Conservation (phyloP, 1,140 invertebrate species). For the Brachionus rubens region DNA sequence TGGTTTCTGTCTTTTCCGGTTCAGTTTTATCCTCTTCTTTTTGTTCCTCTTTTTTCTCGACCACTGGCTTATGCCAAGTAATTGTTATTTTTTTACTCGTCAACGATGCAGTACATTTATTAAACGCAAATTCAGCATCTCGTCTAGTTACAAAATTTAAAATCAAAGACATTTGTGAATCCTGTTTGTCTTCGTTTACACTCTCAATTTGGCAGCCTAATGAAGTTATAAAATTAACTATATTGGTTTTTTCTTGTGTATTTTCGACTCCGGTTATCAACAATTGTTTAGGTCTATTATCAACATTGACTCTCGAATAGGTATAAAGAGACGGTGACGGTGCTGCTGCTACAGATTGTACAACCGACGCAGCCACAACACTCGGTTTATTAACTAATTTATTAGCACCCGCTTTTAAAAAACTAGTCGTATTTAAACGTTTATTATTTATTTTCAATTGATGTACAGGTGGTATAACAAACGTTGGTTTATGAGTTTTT, state of each 20-base stretch:
- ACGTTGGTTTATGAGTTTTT: conserved; percentile 15
- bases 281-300: conserved; percentile 23
- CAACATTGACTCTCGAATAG: conserved; percentile 13
- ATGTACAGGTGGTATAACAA: conserved; percentile 25
- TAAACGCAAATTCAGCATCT: conserved; percentile 25
- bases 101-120: neutral
- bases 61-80: neutral
- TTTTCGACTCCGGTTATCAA: conserved; percentile 2
- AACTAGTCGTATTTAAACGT: conserved; percentile 10
- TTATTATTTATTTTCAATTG: conserved; percentile 38
- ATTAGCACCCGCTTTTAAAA: conserved; percentile 17
- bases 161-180: neutral
- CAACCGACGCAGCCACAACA: neutral
- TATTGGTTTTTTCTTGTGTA: conserved; percentile 15
- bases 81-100: neutral
- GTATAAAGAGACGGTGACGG: neutral
- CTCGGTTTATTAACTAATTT: neutral
- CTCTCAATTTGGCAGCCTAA: neutral
- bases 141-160: conserved; percentile 33
- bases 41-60: neutral
- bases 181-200: neutral
- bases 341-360: neutral
- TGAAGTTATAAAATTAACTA: neutral
- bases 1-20: neutral
- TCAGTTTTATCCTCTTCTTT: neutral